These are phyloP conservation scores for Steatornis caripensis DNA, from an alignment of 2,113 vertebrate species.

Conservation along the genomic window DNA sequence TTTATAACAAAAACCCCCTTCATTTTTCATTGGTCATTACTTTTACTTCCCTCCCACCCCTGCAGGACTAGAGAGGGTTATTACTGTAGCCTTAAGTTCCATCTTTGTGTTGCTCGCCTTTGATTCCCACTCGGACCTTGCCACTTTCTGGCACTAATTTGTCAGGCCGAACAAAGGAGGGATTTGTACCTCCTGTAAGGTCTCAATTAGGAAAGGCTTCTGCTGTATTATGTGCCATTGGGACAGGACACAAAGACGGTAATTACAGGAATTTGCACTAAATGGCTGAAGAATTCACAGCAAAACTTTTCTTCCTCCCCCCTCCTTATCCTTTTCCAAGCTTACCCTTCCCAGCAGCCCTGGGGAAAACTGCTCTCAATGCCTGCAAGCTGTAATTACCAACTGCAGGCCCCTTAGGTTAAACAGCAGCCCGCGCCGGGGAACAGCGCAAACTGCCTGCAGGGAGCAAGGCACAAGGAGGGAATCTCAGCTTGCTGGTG, in stretches of 20 bases:
- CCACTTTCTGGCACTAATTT: constrained; percentile 90
- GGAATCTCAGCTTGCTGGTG: not conserved
- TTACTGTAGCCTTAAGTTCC: constrained; percentile 88
- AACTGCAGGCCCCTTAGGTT: constrained; percentile 62
- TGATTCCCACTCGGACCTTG: constrained; percentile 84
- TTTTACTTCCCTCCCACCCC: constrained; percentile 66
- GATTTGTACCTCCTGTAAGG: constrained; percentile 88
- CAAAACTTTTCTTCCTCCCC: constrained; percentile 67
- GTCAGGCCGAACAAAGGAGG: constrained; percentile 83
- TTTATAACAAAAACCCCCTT: constrained; percentile 75
- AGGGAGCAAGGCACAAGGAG: not conserved
- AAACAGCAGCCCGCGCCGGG: constrained; percentile 60
- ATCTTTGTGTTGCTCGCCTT: constrained; percentile 84
- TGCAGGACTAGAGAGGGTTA: constrained; percentile 81
- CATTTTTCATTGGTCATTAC: constrained; percentile 79
- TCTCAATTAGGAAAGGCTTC: constrained; percentile 89
- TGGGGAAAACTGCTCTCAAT: constrained; percentile 42
- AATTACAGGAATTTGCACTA: constrained; percentile 89
- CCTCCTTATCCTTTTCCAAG: constrained; percentile 37
- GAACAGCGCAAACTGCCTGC: constrained; percentile 5
- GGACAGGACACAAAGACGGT: constrained; percentile 81
- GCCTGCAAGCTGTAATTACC: constrained; percentile 64
- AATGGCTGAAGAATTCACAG: constrained; percentile 87
- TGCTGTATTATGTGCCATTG: constrained; percentile 82
- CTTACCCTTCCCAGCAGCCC: constrained; percentile 57